Conservation (phyloP, 2,888 invertebrate species). For the Iselma pallidipennis region DNA sequence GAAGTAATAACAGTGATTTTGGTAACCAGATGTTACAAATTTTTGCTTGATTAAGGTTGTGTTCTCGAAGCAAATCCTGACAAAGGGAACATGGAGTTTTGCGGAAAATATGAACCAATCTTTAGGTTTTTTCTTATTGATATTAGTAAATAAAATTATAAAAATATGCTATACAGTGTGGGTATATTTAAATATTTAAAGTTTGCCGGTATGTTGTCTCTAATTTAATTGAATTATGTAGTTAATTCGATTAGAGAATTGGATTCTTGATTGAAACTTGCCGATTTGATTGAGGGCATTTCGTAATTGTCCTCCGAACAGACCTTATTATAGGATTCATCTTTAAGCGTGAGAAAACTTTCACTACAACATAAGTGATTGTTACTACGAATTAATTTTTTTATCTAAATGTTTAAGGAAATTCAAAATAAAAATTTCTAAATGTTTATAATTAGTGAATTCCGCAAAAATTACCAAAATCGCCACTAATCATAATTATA, state of each 20-base stretch:
- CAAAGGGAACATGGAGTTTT: too few species aligned
- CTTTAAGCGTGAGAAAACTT: constrained; percentile 23
- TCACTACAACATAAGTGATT: constrained; percentile 16
- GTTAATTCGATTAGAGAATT: neutral
- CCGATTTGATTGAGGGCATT: constrained; percentile 5
- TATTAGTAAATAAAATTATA: too few species aligned
- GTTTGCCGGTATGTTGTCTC: neutral
- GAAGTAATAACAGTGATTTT: too few species aligned
- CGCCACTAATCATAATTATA: too few species aligned
- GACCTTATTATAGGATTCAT: constrained; percentile 15
- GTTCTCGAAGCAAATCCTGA: too few species aligned
- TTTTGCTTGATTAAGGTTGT: neutral
- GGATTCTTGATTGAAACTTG: neutral
- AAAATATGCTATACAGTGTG: neutral
- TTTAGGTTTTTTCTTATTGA: too few species aligned
- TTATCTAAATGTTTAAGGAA: too few species aligned
- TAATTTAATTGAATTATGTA: neutral
- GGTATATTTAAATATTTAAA: neutral
- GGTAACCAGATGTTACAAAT: neutral
- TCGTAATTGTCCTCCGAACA: constrained; percentile 12
- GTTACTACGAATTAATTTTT: too few species aligned
- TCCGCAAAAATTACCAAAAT: neutral
- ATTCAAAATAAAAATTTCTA: too few species aligned
- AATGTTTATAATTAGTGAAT: neutral
- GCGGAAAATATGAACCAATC: too few species aligned